phyloP scores from a whole-genome alignment of 2,888 invertebrate species.

The Heterodera filipjevi region DNA sequence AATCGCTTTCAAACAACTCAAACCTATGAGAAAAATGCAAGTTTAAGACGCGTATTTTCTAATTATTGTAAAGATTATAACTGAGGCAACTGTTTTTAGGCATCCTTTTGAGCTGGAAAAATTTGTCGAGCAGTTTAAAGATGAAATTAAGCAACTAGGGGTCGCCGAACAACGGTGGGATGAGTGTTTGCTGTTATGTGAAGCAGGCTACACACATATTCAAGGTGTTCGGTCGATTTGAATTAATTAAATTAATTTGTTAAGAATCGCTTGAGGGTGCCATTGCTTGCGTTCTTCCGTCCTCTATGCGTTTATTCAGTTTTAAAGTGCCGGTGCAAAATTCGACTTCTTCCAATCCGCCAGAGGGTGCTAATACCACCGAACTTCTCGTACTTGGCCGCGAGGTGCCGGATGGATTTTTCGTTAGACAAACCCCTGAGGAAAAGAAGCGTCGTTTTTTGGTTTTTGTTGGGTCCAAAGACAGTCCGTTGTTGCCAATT shows the following conservation, averaged over 20 bases:
- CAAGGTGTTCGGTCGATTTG: slow-evolving; percentile 11
- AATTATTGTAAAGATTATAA: too few relatives aligned
- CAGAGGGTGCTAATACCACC: neutral
- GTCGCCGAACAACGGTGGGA: neutral
- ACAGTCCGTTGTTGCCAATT: slow-evolving; percentile 54
- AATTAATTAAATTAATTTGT: neutral
- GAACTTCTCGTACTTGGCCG: slow-evolving; percentile 24
- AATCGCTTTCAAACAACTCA: too few relatives aligned
- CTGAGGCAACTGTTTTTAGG: too few relatives aligned
- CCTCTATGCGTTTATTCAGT: neutral
- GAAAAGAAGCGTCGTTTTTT: slow-evolving; percentile 32
- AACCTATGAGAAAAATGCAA: too few relatives aligned
- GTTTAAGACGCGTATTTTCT: too few relatives aligned
- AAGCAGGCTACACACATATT: slow-evolving; percentile 32
- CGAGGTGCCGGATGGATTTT: slow-evolving; percentile 18
- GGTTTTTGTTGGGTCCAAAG: slow-evolving; percentile 53
- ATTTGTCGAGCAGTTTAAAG: slow-evolving; percentile 33
- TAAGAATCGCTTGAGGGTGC: neutral
- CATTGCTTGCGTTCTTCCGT: neutral
- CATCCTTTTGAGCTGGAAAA: slow-evolving; percentile 34
- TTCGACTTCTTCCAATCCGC: neutral
- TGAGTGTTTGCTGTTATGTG: slow-evolving; percentile 30
- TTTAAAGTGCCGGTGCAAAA: neutral
- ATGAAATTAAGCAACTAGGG: neutral
- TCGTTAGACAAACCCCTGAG: neutral